phyloP scores from a whole-genome alignment of 2,113 vertebrate genomes.

The Cebus imitator region DNA sequence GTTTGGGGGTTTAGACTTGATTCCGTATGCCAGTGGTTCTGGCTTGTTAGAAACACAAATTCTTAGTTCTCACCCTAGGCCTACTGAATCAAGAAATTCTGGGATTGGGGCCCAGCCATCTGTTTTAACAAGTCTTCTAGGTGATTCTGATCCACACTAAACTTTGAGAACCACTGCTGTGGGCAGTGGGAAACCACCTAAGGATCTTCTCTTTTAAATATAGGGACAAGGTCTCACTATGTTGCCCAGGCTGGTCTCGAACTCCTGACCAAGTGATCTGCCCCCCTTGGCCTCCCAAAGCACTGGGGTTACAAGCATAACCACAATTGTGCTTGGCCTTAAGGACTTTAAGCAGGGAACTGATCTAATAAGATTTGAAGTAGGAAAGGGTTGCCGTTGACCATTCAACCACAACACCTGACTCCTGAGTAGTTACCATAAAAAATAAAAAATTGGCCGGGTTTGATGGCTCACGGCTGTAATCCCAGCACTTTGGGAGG shows the following conservation, averaged over 20 bases:
- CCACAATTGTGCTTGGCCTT: no score
- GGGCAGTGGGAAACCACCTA: neutral
- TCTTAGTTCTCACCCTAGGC: neutral
- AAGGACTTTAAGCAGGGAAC: neutral
- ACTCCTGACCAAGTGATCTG: no score
- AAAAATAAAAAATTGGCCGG: neutral
- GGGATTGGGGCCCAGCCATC: neutral
- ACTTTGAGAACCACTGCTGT: neutral
- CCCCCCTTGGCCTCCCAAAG: no score
- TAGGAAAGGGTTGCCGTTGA: neutral
- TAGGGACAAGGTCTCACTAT: no score
- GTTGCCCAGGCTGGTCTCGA: no score
- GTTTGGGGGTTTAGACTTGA: neutral
- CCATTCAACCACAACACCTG: neutral
- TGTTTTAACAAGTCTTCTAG: neutral
- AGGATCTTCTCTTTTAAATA: no score
- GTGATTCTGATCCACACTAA: neutral
- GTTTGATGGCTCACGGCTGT: no score
- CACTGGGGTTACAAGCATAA: no score
- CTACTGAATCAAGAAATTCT: constrained; percentile 13
- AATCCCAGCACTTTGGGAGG: no score
- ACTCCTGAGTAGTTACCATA: neutral
- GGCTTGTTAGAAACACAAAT: constrained; percentile 39
- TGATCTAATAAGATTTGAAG: neutral
- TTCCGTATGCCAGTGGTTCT: neutral